A percentile compares a stretch with the other conserved stretches of the same genome.
phyloP scores from a whole-genome alignment of 2,888 invertebrate genomes.

The Bombylius discolor region DNA sequence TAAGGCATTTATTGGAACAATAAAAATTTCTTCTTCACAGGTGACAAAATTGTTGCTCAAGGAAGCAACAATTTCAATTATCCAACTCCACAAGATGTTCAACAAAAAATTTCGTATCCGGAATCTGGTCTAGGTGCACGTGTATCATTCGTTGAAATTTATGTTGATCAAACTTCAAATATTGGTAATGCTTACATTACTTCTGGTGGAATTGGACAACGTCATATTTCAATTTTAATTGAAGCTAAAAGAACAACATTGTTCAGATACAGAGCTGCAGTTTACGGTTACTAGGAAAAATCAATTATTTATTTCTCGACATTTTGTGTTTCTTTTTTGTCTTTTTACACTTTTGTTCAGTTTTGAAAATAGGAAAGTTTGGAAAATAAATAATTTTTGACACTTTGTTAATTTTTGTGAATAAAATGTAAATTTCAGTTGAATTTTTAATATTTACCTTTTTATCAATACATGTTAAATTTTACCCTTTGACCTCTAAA shows the following conservation, averaged over 20 bases:
- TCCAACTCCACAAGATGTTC: constrained; percentile 5
- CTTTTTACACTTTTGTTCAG: too few species aligned
- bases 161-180: constrained; percentile 9
- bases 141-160: constrained; percentile 8
- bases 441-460: too few species aligned
- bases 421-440: too few species aligned
- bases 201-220: constrained; percentile 11
- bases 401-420: too few species aligned
- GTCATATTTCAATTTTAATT: constrained; percentile 5
- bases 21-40: neutral
- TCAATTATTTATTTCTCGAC: neutral
- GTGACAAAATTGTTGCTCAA: constrained; percentile 7
- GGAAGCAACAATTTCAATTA: constrained; percentile 4
- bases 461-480: too few species aligned
- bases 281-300: neutral
- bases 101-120: constrained; percentile 7
- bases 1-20: too few species aligned
- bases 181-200: constrained; percentile 7
- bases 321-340: too few species aligned
- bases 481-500: too few species aligned
- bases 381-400: too few species aligned
- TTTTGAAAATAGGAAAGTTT: too few species aligned
- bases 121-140: constrained; percentile 3
- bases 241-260: constrained; percentile 17
- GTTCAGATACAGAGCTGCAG: neutral